Conservation (phyloP, 2,888 invertebrate genomes). For the Drosophila neutralis region DNA sequence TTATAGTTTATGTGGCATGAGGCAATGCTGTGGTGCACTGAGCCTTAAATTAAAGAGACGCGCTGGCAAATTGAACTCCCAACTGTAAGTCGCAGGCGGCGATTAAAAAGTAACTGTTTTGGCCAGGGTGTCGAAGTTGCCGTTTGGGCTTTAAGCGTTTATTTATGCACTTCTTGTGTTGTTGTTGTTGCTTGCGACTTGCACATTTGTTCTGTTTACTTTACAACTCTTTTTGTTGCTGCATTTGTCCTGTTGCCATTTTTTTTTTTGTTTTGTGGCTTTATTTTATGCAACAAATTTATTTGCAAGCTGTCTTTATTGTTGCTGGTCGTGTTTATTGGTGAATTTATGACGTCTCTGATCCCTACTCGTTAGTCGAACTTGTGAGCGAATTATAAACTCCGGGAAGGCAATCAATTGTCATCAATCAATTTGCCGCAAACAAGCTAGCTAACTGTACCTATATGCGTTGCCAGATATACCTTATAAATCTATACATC, state of each 20-base stretch:
- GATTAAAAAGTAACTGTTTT: conserved; percentile 78
- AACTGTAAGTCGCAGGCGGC: conserved; percentile 40
- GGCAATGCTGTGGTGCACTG: conserved; percentile 58
- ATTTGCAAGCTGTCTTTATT: conserved; percentile 58
- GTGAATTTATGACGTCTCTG: conserved; percentile 68
- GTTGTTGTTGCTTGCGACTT: conserved; percentile 14
- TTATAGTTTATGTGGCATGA: conserved; percentile 76
- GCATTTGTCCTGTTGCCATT: conserved; percentile 15
- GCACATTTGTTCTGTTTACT: conserved; percentile 51
- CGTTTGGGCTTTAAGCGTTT: conserved; percentile 68
- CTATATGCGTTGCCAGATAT: conserved; percentile 9
- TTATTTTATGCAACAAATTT: conserved; percentile 67
- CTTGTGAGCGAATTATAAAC: conserved; percentile 53
- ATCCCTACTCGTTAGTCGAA: conserved; percentile 64
- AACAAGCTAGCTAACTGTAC: conserved; percentile 47
- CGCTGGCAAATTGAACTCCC: conserved; percentile 73
- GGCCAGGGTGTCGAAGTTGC: conserved; percentile 69
- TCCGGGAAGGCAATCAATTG: conserved; percentile 63
- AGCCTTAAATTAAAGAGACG: conserved; percentile 62
- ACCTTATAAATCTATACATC: conserved; percentile 13
- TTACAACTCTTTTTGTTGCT: conserved; percentile 41
- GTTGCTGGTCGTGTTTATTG: conserved; percentile 60
- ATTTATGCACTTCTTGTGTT: conserved; percentile 65
- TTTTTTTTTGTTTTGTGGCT: conserved; percentile 37
- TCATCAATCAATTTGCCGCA: conserved; percentile 64